Evolutionary conservation across 2,113 vertebrate species (phyloP), one percentile per base, ranked within the genome.

Genomic region (Casuarius casuarius): DNA sequence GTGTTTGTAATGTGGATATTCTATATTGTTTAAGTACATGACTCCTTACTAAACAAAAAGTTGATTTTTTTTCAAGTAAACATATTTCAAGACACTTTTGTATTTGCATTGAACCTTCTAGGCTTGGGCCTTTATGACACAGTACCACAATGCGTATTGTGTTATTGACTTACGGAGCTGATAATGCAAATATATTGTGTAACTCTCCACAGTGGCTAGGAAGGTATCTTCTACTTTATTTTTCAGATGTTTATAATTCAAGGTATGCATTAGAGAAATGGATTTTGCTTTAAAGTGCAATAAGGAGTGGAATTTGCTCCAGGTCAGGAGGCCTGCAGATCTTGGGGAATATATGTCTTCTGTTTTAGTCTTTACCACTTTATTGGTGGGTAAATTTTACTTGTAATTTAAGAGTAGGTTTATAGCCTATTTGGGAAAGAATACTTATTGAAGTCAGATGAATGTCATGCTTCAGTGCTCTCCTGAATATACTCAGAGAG

Each of bases 401-500:
- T 58, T 22, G 9, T 68, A 87, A 67, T 94, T 84, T 91, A 51
- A 82, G 42, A 82, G 28, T 7, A 21, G 9, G 71, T 84, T 89
- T 92, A 26, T 12, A n/a, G 10, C 38, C 51, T 54, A 56, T 63
- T 84, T n/a, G 63, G 28, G 61, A 72, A 90, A 51, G 44, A 78
- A 67, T 71, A 49, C 63, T 83, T 87, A 42, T 11, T 26, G 20
- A 79, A 89, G 10, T 94, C n/a, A 51, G 52, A 78, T 48, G 6
- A 44, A 87, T 33, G 87, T 95, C 71, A 90, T 0, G 6, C 78
- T 52, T 92, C 87, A 77, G 33, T 91, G 84, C 52, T 83, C 93
- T 95, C 33, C n/a, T 91, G 77, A 91, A 52, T 94, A 52, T 89
- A 83, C 58, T 35, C 48, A 85, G 22, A 84, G 28, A 89, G 74